phyloP scores from a whole-genome alignment of 2,797 vertebrate genomes.

The Margarornis squamiger region DNA sequence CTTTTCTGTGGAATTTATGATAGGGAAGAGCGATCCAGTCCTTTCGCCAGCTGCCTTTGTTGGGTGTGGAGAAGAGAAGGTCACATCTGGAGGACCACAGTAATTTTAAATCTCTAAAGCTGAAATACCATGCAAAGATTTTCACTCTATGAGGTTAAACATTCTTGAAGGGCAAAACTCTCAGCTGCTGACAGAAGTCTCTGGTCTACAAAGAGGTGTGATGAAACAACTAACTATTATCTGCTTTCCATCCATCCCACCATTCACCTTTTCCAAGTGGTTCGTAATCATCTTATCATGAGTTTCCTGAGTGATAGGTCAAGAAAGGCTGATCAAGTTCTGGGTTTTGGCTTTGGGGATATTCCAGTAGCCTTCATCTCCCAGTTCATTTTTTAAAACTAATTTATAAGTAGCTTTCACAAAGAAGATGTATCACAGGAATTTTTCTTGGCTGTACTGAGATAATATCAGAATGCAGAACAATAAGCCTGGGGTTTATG shows the following conservation, averaged over 20 bases:
- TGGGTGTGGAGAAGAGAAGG: neutral
- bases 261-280: neutral
- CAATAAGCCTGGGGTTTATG: neutral
- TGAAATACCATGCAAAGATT: neutral
- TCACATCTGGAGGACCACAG: neutral
- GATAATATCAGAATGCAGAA: neutral
- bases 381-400: neutral
- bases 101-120: neutral
- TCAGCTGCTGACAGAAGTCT: neutral
- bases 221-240: neutral
- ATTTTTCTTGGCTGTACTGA: neutral
- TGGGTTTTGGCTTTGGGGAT: neutral
- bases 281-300: neutral
- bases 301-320: neutral
- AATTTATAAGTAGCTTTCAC: slow-evolving; percentile 1
- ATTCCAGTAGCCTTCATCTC: neutral
- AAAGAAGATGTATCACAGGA: neutral
- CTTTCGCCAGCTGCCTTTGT: neutral
- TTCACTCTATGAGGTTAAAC: neutral
- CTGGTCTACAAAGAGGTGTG: neutral
- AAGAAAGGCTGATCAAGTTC: neutral
- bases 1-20: neutral
- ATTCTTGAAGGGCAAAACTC: neutral
- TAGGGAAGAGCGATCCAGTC: neutral
- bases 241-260: neutral